These are phyloP conservation scores for Mactra quadrangularis DNA, from an alignment of 1,140 invertebrate genomes.

Conservation along the genomic window DNA sequence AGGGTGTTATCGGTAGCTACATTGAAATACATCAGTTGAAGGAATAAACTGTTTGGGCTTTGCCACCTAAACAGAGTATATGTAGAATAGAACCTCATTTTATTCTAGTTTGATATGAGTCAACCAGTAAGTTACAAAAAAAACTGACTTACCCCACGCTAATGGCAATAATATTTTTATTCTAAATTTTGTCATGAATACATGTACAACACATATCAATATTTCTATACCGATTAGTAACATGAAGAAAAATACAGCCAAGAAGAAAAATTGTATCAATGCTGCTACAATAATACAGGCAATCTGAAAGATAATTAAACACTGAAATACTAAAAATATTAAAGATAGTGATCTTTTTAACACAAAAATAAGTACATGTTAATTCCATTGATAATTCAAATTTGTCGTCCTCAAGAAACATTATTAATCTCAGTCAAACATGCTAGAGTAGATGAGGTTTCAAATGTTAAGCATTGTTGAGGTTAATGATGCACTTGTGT, in stretches of 20 bases:
- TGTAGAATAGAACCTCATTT: too few relatives aligned
- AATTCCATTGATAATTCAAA: neutral
- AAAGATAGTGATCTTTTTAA: neutral
- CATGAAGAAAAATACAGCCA: slow-evolving; percentile 70
- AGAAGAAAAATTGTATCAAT: slow-evolving; percentile 65
- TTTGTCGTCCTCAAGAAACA: neutral
- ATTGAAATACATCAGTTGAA: too few relatives aligned
- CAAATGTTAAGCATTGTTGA: neutral
- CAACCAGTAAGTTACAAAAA: too few relatives aligned
- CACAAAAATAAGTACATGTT: neutral
- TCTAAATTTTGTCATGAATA: slow-evolving; percentile 61
- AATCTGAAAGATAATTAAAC: slow-evolving; percentile 45
- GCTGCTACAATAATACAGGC: slow-evolving; percentile 64
- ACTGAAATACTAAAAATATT: slow-evolving; percentile 3
- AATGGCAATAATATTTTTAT: slow-evolving; percentile 49
- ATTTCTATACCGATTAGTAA: slow-evolving; percentile 68
- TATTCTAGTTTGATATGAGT: too few relatives aligned
- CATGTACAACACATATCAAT: slow-evolving; percentile 64
- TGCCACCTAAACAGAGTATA: too few relatives aligned
- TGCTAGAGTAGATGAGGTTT: neutral
- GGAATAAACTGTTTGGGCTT: too few relatives aligned
- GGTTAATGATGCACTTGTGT: neutral
- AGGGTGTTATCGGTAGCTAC: too few relatives aligned
- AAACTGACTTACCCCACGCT: slow-evolving; percentile 65
- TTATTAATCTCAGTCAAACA: neutral